Conservation (phyloP, 1,140 invertebrate genomes). For the Tetranychus cinnabarinus region DNA sequence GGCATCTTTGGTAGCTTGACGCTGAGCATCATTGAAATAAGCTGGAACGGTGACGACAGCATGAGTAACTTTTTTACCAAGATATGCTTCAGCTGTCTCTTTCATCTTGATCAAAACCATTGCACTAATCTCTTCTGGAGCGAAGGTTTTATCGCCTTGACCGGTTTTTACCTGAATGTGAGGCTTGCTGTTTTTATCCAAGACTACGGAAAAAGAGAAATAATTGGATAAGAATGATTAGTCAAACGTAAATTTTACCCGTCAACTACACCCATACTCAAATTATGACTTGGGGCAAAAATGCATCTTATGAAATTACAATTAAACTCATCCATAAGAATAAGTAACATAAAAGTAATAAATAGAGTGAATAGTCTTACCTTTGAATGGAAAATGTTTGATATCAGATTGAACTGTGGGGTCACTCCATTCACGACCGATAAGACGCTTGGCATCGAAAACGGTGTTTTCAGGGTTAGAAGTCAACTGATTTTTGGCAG, state of each 20-base stretch:
- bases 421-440: slow-evolving; percentile 72
- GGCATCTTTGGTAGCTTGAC: slow-evolving; percentile 78
- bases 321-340: no score
- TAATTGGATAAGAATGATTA: not conserved
- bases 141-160: slow-evolving; percentile 62
- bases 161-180: slow-evolving; percentile 36
- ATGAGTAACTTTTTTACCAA: slow-evolving; percentile 81
- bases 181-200: slow-evolving; percentile 63
- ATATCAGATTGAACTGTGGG: slow-evolving; percentile 69
- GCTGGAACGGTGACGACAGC: slow-evolving; percentile 93
- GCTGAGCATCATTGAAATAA: slow-evolving; percentile 94
- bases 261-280: no score
- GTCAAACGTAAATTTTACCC: not conserved
- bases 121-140: slow-evolving; percentile 90
- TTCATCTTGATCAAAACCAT: slow-evolving; percentile 97
- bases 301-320: no score
- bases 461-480: slow-evolving; percentile 72
- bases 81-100: slow-evolving; percentile 87
- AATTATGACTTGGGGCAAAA: no score
- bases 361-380: not conserved
- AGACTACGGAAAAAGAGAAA: slow-evolving; percentile 19
- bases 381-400: slow-evolving; percentile 74
- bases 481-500: slow-evolving; percentile 91
- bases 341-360: not conserved
- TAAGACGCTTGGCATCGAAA: slow-evolving; percentile 11